Base-by-base conservation (phyloP, 2,797 vertebrate genomes). In the Tachyglossus aculeatus region DNA sequence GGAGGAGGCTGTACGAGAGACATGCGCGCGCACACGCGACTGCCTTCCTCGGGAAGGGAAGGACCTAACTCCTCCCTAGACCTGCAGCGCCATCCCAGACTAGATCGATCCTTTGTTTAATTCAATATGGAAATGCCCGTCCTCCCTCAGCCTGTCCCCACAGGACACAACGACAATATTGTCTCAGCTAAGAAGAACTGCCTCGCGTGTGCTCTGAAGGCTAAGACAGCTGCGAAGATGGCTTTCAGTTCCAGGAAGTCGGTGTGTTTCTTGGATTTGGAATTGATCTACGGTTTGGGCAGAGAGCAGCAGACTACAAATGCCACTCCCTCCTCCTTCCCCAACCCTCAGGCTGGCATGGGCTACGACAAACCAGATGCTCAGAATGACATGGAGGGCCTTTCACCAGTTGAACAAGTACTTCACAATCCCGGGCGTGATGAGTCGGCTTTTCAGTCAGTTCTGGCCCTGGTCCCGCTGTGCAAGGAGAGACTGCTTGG, bases 201-300 rank as follows among this genome's bases (percentile, higher is more conserved):
- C 80, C 82, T 84, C 65, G 51, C 73, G 63, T 74, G 75, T 80
- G 80, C 82, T 80, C 76, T 0, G 78, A 85, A 80, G 85, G 78
- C 60, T 9, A 80, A 85, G 86, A 88, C 82, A 89, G 83, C 86
- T 91, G 85, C 62, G 77, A 6, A 38, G 81, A 77, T 4, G 22
- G 77, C 75, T 83, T 3, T 27, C 61, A 86, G 84, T 88, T 91
- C 89, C 86, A 90, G 88, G 82, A 90, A 89, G 86, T 64, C 73
- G n/a, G 85, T 89, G 83, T 90, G 77, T 91, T 88, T 89, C 82
- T 89, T 89, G 86, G 79, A 85, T 39, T 77, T 84, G 88, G 84
- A 50, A 65, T 82, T 21, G 16, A 82, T 78, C 71, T 59, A 2
- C 56, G 71, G n/a, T n/a, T n/a, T n/a, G n/a, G n/a, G n/a, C n/a